These are phyloP conservation scores for Anarrhichthys ocellatus DNA, from an alignment of 2,113 vertebrate genomes.

Conservation along the genomic window DNA sequence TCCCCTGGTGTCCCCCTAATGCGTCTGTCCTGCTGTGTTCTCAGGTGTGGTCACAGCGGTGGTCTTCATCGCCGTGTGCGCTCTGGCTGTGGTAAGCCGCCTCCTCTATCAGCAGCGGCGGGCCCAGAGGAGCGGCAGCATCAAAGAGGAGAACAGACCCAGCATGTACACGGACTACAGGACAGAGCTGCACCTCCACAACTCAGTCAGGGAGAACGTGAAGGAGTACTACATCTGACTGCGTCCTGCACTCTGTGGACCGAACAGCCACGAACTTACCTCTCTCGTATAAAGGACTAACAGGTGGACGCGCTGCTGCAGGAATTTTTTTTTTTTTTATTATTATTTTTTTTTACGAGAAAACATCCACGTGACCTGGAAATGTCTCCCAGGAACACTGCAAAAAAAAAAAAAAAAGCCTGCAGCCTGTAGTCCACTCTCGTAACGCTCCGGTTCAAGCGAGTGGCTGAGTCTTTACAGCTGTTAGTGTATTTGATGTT, in stretches of 20 bases:
- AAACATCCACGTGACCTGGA: constrained; percentile 41
- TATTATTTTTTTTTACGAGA: neutral
- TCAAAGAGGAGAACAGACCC: constrained; percentile 88
- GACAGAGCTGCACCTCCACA: constrained; percentile 93
- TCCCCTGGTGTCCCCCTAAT: neutral
- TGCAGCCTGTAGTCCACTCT: constrained; percentile 36
- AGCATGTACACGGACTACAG: constrained; percentile 90
- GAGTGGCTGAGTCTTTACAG: constrained; percentile 49
- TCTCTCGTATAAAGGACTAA: constrained; percentile 48
- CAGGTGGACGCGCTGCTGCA: constrained; percentile 40
- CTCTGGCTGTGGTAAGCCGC: constrained; percentile 90
- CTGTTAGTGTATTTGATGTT: constrained; percentile 67
- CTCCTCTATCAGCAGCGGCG: constrained; percentile 94
- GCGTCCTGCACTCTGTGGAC: constrained; percentile 16
- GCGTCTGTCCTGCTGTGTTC: constrained; percentile 16
- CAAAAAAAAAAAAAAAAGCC: neutral
- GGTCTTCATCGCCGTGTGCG: constrained; percentile 91
- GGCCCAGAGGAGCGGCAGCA: constrained; percentile 83
- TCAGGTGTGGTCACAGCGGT: constrained; percentile 93
- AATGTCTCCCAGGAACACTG: constrained; percentile 39
- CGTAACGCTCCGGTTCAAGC: constrained; percentile 39
- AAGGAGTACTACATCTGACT: constrained; percentile 97
- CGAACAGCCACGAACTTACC: constrained; percentile 45
- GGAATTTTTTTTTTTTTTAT: constrained; percentile 15
- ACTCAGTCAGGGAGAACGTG: constrained; percentile 91